Base-by-base conservation (phyloP, 2,113 vertebrate genomes). In the Eclectus roratus region DNA sequence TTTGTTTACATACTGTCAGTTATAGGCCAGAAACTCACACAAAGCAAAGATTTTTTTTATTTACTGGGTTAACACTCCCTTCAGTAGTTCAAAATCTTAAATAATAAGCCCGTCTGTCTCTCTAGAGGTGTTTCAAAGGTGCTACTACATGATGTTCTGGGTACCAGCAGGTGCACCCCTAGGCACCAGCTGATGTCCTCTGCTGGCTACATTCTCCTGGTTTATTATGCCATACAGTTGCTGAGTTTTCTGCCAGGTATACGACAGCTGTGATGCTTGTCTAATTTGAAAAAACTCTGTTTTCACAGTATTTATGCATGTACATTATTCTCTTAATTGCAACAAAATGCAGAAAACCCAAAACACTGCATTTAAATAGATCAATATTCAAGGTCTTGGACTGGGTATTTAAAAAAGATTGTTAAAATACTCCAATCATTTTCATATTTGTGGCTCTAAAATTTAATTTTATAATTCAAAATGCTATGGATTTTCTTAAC, bases 381-480 rank as follows among this genome's bases (percentile, higher is more conserved):
- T 79, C 3, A 64, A 91, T 91, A 84, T 76, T 78, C 56, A 49
- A 88, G 37, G 65, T 88, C 50, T 88, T 72, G 52, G 65, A 64
- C 29, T 3, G 1, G 20, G 19, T 86, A 71, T 92, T 86, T 86
- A 27, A 82, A 79, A 77, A 68, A 80, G 39, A 55, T 33, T 89
- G 65, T 85, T 91, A 84, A 95, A 94, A 81, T 79, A 43, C 7
- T 49, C 29, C 65, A 79, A 81, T 77, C 2, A 47, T 89, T 73
- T 92, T 92, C 73, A 85, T 53, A 63, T 91, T 92, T 94, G 33
- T 88, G 74, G 43, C 17, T 85, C 70, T 93, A 94, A 95, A 79
- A 79, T 41, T 78, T 82, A 87, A 87, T 95, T 94, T 94, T 78
- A 46, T 82, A 92, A 66, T 92, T 93, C 31, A 96, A 78, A 95